Evolutionary conservation across 2,113 vertebrate genomes (phyloP), one percentile per base, ranked within the genome.

Genomic region (Myrmecophaga tridactyla): DNA sequence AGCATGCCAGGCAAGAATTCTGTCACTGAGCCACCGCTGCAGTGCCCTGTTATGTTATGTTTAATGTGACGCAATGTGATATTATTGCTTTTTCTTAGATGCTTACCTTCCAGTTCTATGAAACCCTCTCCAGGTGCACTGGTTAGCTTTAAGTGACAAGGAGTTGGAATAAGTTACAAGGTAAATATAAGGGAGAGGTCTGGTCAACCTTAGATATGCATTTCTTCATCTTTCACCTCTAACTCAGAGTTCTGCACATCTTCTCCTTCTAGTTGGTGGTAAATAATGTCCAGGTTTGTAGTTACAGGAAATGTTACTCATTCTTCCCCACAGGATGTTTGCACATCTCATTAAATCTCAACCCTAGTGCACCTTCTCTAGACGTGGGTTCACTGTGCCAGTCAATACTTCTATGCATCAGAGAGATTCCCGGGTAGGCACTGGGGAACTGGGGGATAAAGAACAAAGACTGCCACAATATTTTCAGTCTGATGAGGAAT

Each of bases 181-280:
- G 11, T 39, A n/a, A 20, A 81, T 41, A 31, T 2, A 89, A 51
- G 14, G 27, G 11, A 51, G 58, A 78, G 53, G 53, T 18, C 23
- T 10, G 15, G 41, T 31, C 46, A n/a, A n/a, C 12, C 41, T 36
- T 18, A 48, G 43, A 84, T 23, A 8, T 43, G 58, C 20, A 20
- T 56, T 63, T 76, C 3, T 80, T 17, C 10, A 36, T 39, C 27
- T 67, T 69, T 76, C 58, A 23, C 13, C 56, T 51, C 34, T 88
- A 31, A 7, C 11, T 43, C 18, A 14, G 2, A 78, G 3, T 4
- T 7, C 7, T 72, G 31, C 3, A 39, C 1, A 4, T 13, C 13
- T 6, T 75, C 46, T 85, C 23, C 51, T 77, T 29, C 18, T 4
- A 36, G 7, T 36, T 67, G 13, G 6, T 31, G 36, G 36, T 70